These are phyloP conservation scores for Eupithecia subumbrata DNA, from an alignment of 2,888 invertebrate genomes.

Conservation along the genomic window DNA sequence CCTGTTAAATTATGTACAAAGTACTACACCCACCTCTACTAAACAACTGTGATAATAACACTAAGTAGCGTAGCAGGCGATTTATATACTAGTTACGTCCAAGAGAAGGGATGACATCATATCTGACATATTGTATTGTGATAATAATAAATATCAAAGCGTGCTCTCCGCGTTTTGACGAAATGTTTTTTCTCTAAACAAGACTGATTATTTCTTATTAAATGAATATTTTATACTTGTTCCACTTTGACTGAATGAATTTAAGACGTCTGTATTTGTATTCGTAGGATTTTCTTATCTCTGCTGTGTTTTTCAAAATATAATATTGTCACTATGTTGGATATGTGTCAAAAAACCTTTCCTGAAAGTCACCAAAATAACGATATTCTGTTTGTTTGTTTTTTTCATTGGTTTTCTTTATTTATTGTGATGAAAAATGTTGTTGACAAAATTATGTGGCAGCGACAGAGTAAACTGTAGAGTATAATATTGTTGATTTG, in stretches of 20 bases:
- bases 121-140: constrained; percentile 85
- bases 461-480: constrained; percentile 76
- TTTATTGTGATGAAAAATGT: constrained; percentile 81
- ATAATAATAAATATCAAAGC: constrained; percentile 74
- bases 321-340: constrained; percentile 81
- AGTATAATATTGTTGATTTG: constrained; percentile 80
- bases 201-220: constrained; percentile 85
- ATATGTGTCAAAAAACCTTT: constrained; percentile 84
- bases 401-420: constrained; percentile 73
- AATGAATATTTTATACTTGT: constrained; percentile 83
- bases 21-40: constrained; percentile 85
- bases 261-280: constrained; percentile 80
- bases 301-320: constrained; percentile 72
- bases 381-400: constrained; percentile 69
- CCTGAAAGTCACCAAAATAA: constrained; percentile 79
- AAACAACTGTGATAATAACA: constrained; percentile 85
- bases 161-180: constrained; percentile 72
- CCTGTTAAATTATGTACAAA: constrained; percentile 83
- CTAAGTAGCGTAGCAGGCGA: constrained; percentile 85
- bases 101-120: constrained; percentile 85
- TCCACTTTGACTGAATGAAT: constrained; percentile 82
- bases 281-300: constrained; percentile 74
- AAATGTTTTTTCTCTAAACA: constrained; percentile 84
- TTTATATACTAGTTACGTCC: constrained; percentile 84
- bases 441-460: constrained; percentile 81